These are phyloP conservation scores for Machaerirhynchus nigripectus DNA, from an alignment of 2,113 vertebrate genomes.

Conservation along the genomic window DNA sequence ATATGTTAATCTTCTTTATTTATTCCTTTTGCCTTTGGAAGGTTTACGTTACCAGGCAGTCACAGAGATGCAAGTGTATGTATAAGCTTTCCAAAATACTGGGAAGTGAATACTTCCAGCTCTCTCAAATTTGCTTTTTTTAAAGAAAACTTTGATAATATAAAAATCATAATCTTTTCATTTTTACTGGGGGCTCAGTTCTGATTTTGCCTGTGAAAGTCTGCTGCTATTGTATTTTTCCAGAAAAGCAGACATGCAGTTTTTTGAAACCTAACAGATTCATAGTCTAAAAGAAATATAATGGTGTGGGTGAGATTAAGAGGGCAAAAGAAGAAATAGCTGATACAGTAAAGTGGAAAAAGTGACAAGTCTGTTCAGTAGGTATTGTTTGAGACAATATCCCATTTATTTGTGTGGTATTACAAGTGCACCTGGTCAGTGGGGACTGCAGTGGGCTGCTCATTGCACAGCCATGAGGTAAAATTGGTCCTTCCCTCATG, in stretches of 20 bases:
- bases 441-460: background rate
- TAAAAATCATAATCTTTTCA: background rate
- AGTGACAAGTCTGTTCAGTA: background rate
- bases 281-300: background rate
- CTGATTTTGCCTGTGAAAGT: background rate
- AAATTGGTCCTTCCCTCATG: background rate
- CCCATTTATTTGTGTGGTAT: background rate
- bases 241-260: background rate
- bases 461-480: fast-evolving
- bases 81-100: background rate
- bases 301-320: background rate
- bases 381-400: background rate
- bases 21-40: constrained; percentile 29
- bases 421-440: background rate
- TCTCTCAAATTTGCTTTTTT: background rate
- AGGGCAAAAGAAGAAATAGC: background rate
- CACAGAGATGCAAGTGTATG: background rate
- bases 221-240: background rate
- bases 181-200: background rate
- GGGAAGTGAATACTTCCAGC: background rate
- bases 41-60: background rate
- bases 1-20: constrained; percentile 37
- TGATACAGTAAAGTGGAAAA: background rate
- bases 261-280: background rate
- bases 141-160: background rate